Conservation (phyloP, 1,140 invertebrate genomes). For the Drosophila orena region DNA sequence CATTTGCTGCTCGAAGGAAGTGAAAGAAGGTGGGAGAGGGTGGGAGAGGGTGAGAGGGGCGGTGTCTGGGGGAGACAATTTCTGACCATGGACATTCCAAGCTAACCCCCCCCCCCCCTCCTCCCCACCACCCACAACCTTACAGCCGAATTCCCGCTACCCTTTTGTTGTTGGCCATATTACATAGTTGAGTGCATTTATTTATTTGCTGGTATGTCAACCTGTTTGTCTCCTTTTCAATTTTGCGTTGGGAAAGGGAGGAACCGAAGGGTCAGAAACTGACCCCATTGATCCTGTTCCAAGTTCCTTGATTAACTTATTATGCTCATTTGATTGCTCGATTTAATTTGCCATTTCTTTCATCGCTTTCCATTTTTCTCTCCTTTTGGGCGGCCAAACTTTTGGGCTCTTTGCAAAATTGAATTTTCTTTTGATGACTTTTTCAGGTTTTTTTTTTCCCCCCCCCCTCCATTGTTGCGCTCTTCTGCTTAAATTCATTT, state of each 20-base stretch:
- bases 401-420: conserved; percentile 54
- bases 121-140: background rate
- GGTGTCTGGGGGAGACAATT: conserved; percentile 13
- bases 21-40: background rate
- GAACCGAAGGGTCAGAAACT: conserved; percentile 2
- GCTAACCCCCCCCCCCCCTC: too few relatives aligned
- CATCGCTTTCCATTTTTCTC: conserved; percentile 18
- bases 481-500: conserved; percentile 52
- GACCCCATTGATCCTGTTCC: conserved; percentile 48
- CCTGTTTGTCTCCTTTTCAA: conserved; percentile 62
- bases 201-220: conserved; percentile 82
- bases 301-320: conserved; percentile 82
- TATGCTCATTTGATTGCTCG: conserved; percentile 83
- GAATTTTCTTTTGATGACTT: conserved; percentile 74
- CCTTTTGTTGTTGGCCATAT: conserved; percentile 62
- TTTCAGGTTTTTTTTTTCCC: conserved; percentile 26
- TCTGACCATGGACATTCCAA: conserved; percentile 39
- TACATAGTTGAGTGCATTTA: conserved; percentile 83
- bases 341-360: conserved; percentile 74
- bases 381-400: conserved; percentile 11
- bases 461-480: conserved; percentile 1
- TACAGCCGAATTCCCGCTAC: background rate
- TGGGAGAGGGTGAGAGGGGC: background rate
- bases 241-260: conserved; percentile 7
- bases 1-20: conserved; percentile 75